Evolutionary conservation across 2,113 vertebrate species (phyloP), one percentile per base, ranked within the genome.

Genomic region (zebrafish (Danio rerio)): DNA sequence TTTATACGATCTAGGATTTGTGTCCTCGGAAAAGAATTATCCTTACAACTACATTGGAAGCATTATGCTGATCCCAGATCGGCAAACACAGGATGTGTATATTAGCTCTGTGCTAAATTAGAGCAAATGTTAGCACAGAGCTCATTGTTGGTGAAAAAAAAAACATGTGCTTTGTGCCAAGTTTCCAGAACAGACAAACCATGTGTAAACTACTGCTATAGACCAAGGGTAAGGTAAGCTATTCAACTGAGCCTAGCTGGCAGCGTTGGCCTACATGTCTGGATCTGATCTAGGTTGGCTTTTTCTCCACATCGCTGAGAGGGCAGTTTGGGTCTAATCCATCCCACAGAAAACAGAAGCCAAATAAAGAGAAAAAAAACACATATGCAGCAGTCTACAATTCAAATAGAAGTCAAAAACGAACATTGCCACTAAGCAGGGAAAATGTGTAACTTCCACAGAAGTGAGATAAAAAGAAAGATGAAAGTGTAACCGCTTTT

Each of bases 121-220:
- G 69, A 78, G 3, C 18, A 69, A 11, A 89, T 87, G 87, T 90
- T 88, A 47, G 83, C 81, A 82, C 85, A 45, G 53, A 70, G 20
- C 59, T 81, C 74, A 58, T 4, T 20, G 18, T 49, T 31, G 53
- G 42, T 40, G 16, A 82, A 20, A 50, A 74, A 21, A 21, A 20
- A 49, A 66, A 61, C 65, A 47, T n/a, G 42, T 43, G 31, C 40
- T 40, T 13, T 0, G 31, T 73, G 84, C 84, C 80, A 82, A 74
- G 58, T 79, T 82, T 79, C 69, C 61, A 74, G 4, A 74, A 31
- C 59, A 79, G 68, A 45, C 40, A 63, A 5, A 20, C 49, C 10
- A 43, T 42, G 77, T 81, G 61, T 71, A 83, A 81, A 70, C 62
- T 49, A 72, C 63, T 43, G 55, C 81, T 77, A 40, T 55, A 16